phyloP scores from a whole-genome alignment of 1,140 invertebrate genomes.

The Hesperophylax magnus region DNA sequence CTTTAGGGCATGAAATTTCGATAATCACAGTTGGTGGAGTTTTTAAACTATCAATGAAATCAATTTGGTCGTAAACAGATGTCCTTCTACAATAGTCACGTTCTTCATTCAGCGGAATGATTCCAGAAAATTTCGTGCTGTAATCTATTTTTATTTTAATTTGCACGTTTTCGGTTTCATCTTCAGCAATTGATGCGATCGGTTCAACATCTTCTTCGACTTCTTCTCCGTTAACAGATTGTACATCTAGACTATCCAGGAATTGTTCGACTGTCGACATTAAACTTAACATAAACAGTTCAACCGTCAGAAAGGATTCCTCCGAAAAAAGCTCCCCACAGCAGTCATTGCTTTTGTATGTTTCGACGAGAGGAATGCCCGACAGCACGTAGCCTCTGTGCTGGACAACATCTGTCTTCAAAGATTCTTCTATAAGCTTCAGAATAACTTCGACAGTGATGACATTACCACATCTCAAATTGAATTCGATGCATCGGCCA shows the following conservation, averaged over 20 bases:
- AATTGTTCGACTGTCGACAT: background rate
- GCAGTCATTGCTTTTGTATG: conserved; percentile 30
- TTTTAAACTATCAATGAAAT: conserved; percentile 60
- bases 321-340: conserved; percentile 62
- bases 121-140: conserved; percentile 18
- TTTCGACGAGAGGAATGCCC: conserved; percentile 71
- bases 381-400: conserved; percentile 74
- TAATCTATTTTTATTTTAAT: background rate
- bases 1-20: conserved; percentile 69
- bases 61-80: conserved; percentile 8
- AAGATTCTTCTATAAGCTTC: conserved; percentile 66
- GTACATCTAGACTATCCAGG: background rate
- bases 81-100: conserved; percentile 2
- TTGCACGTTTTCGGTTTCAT: background rate
- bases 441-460: conserved; percentile 67
- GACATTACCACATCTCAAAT: conserved; percentile 68
- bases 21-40: conserved; percentile 70
- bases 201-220: background rate
- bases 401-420: conserved; percentile 66
- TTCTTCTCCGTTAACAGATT: background rate
- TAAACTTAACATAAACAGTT: conserved; percentile 62
- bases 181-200: background rate
- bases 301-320: conserved; percentile 64
- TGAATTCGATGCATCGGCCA: conserved; percentile 70
- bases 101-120: conserved; percentile 57